Base-by-base conservation (phyloP, 2,888 invertebrate genomes). In the Loripinus fragilis region DNA sequence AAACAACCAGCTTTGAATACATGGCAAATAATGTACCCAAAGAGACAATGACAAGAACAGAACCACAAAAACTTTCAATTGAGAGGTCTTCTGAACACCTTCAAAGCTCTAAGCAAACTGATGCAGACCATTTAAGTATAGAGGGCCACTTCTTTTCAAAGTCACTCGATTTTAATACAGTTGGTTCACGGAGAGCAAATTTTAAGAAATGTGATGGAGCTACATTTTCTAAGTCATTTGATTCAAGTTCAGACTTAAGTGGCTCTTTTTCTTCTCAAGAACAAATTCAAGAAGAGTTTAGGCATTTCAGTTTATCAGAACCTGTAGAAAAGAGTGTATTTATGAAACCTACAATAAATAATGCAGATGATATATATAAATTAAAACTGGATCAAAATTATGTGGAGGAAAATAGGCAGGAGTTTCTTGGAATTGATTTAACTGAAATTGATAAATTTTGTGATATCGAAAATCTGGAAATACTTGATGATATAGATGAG, bases 131-230 rank as follows among this genome's bases (percentile, higher is more conserved):
- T 33, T 30, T 60, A 28, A 23, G 33, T 33, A 25, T 8, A 20
- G 23, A 7, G 23, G 28, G 28, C 23, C 25, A 52, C 28, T 60
- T n/a, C n/a, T 7, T 7, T 42, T 66, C 74, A 23, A 78, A 74
- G 50, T 78, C 78, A 17, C 67, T 83, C 15, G 83, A 83, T 74
- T 80, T 76, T 79, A 78, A 79, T 48, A 76, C 68, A 20, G 42
- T 74, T 20, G 69, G 60, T 3, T 60, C 74, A 8, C 76, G 81
- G 23, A 83, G 78, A 67, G 55, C 50, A 45, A 80, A 79, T 52
- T 65, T 83, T 5, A 64, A 77, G 23, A 72, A 72, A 52, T 66
- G 76, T 71, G 25, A 52, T 28, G 65, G 68, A 2, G 74, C 78
- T 7, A 41, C 69, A 23, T 83, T 78, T 76, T 76, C 80, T 38